Conservation (phyloP, 1,140 invertebrate genomes). For the Zaprionus camerounensis region DNA sequence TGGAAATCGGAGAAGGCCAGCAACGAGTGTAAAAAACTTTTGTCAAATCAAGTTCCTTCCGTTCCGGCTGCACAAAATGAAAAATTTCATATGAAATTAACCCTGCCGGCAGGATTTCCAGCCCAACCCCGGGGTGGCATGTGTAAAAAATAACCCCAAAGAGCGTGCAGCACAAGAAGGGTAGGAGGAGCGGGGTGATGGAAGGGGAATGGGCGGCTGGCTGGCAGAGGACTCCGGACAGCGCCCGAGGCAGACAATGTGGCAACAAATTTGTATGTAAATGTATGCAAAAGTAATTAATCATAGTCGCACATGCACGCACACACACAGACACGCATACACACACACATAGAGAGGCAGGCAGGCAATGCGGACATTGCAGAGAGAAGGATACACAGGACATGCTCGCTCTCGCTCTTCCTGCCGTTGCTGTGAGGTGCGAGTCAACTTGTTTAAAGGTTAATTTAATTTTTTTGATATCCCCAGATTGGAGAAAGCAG, state of each 20-base stretch:
- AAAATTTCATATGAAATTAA: slow-evolving; percentile 80
- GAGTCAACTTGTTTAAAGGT: slow-evolving; percentile 72
- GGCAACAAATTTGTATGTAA: slow-evolving; percentile 83
- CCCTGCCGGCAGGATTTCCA: slow-evolving; percentile 61
- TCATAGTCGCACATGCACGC: slow-evolving; percentile 82
- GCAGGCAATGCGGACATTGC: slow-evolving; percentile 64
- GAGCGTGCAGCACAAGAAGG: slow-evolving; percentile 8
- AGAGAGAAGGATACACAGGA: slow-evolving; percentile 51
- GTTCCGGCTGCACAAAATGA: slow-evolving; percentile 75
- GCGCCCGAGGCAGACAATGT: slow-evolving; percentile 77
- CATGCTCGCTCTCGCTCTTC: slow-evolving; percentile 25
- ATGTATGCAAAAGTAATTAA: slow-evolving; percentile 84
- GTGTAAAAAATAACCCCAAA: slow-evolving; percentile 47
- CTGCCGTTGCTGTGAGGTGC: slow-evolving; percentile 39
- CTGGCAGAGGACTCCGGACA: slow-evolving; percentile 19
- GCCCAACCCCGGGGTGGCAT: slow-evolving; percentile 37
- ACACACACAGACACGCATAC: slow-evolving; percentile 44
- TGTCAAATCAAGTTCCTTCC: slow-evolving; percentile 80
- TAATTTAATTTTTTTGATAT: slow-evolving; percentile 75
- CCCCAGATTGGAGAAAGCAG: slow-evolving; percentile 29
- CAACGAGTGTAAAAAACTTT: slow-evolving; percentile 54
- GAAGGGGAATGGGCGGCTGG: neutral
- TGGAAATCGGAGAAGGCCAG: slow-evolving; percentile 43
- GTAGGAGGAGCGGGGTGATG: slow-evolving; percentile 3
- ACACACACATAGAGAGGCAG: slow-evolving; percentile 24